These are phyloP conservation scores for Coptotermes formosanus DNA, from an alignment of 1,140 invertebrate genomes.

Conservation along the genomic window DNA sequence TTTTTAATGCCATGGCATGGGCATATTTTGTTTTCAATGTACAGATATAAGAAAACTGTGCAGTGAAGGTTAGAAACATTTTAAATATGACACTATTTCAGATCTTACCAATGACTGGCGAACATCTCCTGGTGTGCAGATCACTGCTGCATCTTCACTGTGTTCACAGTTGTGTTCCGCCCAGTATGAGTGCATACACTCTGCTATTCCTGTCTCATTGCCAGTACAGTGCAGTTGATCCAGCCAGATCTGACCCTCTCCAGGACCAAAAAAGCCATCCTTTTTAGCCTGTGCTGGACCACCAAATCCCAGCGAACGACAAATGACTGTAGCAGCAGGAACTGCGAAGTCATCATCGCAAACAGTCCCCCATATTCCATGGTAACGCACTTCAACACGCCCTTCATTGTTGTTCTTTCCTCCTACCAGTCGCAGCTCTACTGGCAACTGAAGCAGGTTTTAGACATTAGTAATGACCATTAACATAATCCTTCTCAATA, in stretches of 20 bases:
- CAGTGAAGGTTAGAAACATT: too few relatives aligned
- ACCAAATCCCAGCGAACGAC: conserved; percentile 49
- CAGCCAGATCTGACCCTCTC: conserved; percentile 69
- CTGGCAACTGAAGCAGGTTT: conserved; percentile 47
- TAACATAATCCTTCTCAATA: too few relatives aligned
- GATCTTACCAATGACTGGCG: not conserved
- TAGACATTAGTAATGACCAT: too few relatives aligned
- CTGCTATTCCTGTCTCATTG: conserved; percentile 61
- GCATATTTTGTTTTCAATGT: too few relatives aligned
- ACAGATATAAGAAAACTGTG: too few relatives aligned
- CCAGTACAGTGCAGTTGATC: conserved; percentile 68
- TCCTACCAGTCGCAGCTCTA: conserved; percentile 61
- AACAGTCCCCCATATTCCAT: conserved; percentile 72
- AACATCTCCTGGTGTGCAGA: conserved; percentile 50
- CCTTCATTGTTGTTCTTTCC: conserved; percentile 59
- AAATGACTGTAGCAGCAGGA: conserved; percentile 64
- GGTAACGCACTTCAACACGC: conserved; percentile 66
- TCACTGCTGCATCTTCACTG: conserved; percentile 71
- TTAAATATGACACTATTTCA: too few relatives aligned
- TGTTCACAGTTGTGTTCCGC: conserved; percentile 71
- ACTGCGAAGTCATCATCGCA: conserved; percentile 76
- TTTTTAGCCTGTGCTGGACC: conserved; percentile 41
- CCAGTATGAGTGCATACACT: conserved; percentile 67
- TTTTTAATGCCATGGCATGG: too few relatives aligned
- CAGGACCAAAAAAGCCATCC: conserved; percentile 47